Conservation (phyloP, 2,113 vertebrate genomes). For the Penelope pileata region DNA sequence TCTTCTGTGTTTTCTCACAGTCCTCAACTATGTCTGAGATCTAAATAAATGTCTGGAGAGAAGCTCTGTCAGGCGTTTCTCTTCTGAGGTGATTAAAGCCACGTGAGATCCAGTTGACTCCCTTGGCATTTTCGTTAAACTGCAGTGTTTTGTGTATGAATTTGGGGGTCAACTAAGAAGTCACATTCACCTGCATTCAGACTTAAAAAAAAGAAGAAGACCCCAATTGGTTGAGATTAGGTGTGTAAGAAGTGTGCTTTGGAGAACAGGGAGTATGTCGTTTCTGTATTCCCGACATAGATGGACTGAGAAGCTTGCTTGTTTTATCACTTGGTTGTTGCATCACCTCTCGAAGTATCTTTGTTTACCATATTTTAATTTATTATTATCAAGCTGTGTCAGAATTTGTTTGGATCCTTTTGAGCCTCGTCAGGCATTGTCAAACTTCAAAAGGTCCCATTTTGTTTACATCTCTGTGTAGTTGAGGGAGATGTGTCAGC, state of each 20-base stretch:
- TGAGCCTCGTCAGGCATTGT: not conserved
- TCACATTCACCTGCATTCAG: not conserved
- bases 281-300: not conserved
- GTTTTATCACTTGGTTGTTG: not conserved
- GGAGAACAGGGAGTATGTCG: not conserved
- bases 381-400: not conserved
- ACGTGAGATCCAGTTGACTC: conserved; percentile 19
- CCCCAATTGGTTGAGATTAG: not conserved
- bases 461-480: not conserved
- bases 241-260: not conserved
- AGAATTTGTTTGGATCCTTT: not conserved
- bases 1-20: conserved; percentile 27
- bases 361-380: not conserved
- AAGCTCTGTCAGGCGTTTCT: not conserved
- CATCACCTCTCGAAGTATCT: not conserved
- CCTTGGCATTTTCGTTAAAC: not conserved
- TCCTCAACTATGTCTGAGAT: not conserved
- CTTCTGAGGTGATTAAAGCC: conserved; percentile 22
- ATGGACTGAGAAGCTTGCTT: not conserved
- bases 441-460: not conserved
- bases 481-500: not conserved
- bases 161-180: not conserved
- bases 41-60: not conserved
- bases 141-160: not conserved
- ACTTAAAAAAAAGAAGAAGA: not conserved